Conservation (phyloP, 2,113 vertebrate species). For the Tragulus kanchil region DNA sequence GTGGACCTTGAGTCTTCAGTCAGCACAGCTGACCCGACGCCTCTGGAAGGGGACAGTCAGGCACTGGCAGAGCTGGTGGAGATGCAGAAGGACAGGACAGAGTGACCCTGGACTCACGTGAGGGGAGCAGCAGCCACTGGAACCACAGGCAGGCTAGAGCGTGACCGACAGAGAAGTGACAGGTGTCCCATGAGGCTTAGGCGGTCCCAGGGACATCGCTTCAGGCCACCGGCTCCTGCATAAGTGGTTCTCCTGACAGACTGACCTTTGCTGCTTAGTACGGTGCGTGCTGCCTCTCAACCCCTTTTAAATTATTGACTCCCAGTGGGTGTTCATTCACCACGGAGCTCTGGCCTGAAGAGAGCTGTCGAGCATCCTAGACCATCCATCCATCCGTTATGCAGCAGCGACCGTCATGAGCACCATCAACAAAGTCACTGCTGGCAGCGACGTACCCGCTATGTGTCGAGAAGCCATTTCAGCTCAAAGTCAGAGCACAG, state of each 20-base stretch:
- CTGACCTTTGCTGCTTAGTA: slow-evolving; percentile 39
- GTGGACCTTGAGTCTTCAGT: background rate
- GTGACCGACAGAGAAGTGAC: slow-evolving; percentile 51
- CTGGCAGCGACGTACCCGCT: no score
- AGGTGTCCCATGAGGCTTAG: slow-evolving; percentile 25
- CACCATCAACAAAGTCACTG: background rate
- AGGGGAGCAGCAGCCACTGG: slow-evolving; percentile 24
- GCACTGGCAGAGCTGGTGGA: background rate
- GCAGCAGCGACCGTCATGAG: background rate
- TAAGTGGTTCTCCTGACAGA: slow-evolving; percentile 45
- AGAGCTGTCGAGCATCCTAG: background rate
- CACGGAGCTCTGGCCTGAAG: background rate
- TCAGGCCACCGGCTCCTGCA: slow-evolving; percentile 12
- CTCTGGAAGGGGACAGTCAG: slow-evolving; percentile 50
- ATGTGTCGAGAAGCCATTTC: background rate
- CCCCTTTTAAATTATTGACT: slow-evolving; percentile 40
- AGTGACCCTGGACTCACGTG: background rate
- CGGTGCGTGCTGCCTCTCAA: background rate
- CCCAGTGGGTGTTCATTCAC: background rate
- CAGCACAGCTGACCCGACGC: background rate
- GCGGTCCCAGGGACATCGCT: slow-evolving; percentile 48
- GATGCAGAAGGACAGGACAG: background rate
- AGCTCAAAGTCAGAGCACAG: background rate
- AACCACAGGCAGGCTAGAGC: background rate
- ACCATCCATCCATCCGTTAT: background rate